Conservation (phyloP, 2,797 vertebrate species). For the Podarcis lilfordi region DNA sequence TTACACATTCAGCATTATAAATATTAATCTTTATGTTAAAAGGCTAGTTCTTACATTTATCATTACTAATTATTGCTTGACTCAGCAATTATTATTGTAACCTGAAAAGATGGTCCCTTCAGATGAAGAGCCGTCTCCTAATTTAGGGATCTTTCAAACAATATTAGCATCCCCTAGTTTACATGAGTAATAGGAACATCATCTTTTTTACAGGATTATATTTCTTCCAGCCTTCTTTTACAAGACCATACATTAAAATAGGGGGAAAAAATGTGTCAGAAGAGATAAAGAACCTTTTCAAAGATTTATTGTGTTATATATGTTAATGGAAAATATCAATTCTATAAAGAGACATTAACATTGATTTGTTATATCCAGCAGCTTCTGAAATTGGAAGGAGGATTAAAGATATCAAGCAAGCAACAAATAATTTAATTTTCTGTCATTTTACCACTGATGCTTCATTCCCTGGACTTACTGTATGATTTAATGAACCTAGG, state of each 20-base stretch:
- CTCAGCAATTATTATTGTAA: slow-evolving; percentile 31
- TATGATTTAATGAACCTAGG: slow-evolving; percentile 29
- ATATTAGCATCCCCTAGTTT: slow-evolving; percentile 40
- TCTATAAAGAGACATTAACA: slow-evolving; percentile 48
- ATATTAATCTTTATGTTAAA: slow-evolving; percentile 27
- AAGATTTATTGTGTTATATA: slow-evolving; percentile 45
- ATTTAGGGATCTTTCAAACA: slow-evolving; percentile 46
- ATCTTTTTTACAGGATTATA: slow-evolving; percentile 48
- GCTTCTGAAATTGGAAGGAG: slow-evolving; percentile 31
- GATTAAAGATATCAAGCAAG: slow-evolving; percentile 44
- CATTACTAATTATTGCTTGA: slow-evolving; percentile 42
- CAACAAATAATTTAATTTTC: slow-evolving; percentile 24
- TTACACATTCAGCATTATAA: slow-evolving; percentile 39
- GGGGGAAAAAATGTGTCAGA: background rate
- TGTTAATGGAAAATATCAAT: slow-evolving; percentile 52
- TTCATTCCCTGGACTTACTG: background rate
- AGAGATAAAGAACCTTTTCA: slow-evolving; percentile 40
- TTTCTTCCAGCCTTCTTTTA: slow-evolving; percentile 47
- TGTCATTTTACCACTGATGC: slow-evolving; percentile 21
- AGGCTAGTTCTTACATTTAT: slow-evolving; percentile 1
- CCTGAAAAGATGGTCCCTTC: slow-evolving; percentile 45
- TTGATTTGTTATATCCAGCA: slow-evolving; percentile 43
- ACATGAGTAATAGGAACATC: slow-evolving; percentile 55
- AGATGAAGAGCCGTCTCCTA: slow-evolving; percentile 36
- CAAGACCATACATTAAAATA: slow-evolving; percentile 42